Evolutionary conservation across 2,113 vertebrate species (phyloP).

Genomic region (Glaucidium brasilianum): DNA sequence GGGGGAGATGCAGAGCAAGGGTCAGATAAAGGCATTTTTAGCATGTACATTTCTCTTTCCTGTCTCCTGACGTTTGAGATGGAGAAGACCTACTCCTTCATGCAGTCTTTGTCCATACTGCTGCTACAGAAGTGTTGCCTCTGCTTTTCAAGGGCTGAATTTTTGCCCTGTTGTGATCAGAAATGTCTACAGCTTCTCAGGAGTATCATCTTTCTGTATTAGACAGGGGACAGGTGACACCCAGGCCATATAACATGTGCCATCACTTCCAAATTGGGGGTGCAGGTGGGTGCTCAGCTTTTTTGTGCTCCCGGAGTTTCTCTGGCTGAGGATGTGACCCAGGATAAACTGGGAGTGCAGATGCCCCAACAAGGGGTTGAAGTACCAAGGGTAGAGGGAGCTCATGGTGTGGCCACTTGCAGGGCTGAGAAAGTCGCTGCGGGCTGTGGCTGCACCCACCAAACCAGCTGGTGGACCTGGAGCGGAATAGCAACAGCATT

Average conservation of each 20-base stretch:
- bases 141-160: neutral
- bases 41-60: rapidly evolving
- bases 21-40: neutral
- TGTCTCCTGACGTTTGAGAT: neutral
- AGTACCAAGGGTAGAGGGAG: neutral
- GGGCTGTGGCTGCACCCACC: neutral
- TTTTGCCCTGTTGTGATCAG: neutral
- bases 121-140: neutral
- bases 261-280: too few species aligned
- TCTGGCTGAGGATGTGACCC: neutral
- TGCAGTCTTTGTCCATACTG: neutral
- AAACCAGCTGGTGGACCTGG: neutral
- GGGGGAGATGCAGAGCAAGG: neutral
- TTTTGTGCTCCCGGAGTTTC: neutral
- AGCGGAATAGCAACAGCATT: too few species aligned
- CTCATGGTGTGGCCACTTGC: neutral
- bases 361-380: neutral
- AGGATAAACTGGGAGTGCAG: neutral
- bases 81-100: neutral
- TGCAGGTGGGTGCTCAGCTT: too few species aligned
- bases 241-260: too few species aligned
- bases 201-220: too few species aligned
- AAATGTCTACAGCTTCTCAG: too few species aligned
- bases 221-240: too few species aligned
- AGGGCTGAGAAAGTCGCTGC: neutral